These are phyloP conservation scores for Drosophila kepulauana DNA, from an alignment of 1,140 invertebrate genomes.

Conservation along the genomic window DNA sequence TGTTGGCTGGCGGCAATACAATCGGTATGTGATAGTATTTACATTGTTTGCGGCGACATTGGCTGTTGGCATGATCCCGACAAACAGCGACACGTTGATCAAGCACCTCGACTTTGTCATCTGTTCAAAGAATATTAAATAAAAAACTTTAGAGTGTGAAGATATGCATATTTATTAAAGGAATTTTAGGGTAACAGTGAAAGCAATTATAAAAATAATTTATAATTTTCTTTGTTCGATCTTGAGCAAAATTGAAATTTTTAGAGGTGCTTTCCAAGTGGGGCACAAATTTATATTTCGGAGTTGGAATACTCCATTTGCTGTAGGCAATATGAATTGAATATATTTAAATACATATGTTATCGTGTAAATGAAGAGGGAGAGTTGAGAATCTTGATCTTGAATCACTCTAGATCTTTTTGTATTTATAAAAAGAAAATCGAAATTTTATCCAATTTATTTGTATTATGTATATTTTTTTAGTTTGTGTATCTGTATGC, in stretches of 20 bases:
- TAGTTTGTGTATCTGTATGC: conserved; percentile 69
- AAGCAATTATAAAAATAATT: conserved; percentile 70
- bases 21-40: conserved; percentile 97
- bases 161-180: conserved; percentile 1
- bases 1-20: conserved; percentile 90
- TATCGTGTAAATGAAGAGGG: conserved; percentile 33
- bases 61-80: conserved; percentile 96
- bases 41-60: conserved; percentile 94
- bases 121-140: conserved; percentile 85
- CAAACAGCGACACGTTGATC: conserved; percentile 97
- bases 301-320: neutral
- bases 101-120: conserved; percentile 96
- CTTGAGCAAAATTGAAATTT: conserved; percentile 41
- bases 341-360: conserved; percentile 7
- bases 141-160: conserved; percentile 19
- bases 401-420: conserved; percentile 2
- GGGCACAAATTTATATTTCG: neutral
- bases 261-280: conserved; percentile 36
- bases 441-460: conserved; percentile 35
- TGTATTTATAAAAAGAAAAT: conserved; percentile 1
- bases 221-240: conserved; percentile 14
- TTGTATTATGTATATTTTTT: conserved; percentile 23
- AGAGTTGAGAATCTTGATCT: conserved; percentile 21
- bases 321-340: conserved; percentile 9
- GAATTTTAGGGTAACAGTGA: conserved; percentile 62